phyloP scores from a whole-genome alignment of 2,113 vertebrate genomes.

The Barbus barbus region DNA sequence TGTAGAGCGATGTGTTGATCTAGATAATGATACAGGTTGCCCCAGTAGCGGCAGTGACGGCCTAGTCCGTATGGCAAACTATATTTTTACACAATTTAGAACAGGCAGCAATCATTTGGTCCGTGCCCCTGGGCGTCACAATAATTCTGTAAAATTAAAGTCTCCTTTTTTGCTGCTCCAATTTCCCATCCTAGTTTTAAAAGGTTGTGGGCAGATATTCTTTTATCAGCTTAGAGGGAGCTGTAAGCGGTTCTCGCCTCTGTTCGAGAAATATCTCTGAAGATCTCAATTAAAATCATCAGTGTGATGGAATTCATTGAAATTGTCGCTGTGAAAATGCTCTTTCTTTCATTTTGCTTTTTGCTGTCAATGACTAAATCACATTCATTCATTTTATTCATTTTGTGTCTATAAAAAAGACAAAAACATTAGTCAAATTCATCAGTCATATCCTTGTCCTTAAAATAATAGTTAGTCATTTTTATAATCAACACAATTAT shows the following conservation, averaged over 20 bases:
- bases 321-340: not conserved
- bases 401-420: not conserved
- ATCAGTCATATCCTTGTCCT: not conserved
- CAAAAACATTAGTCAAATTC: too few species aligned
- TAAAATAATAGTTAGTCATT: not conserved
- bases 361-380: not conserved
- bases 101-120: conserved; percentile 63
- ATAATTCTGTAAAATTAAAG: conserved; percentile 64
- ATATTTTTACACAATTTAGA: conserved; percentile 48
- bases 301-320: conserved; percentile 4
- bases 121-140: conserved; percentile 60
- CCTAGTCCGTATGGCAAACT: conserved; percentile 37
- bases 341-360: not conserved
- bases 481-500: conserved; percentile 7
- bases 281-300: conserved; percentile 23
- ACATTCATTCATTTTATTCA: not conserved
- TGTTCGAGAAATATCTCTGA: not conserved
- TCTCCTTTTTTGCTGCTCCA: conserved; percentile 64
- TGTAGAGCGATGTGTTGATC: conserved; percentile 1
- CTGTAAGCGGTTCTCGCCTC: conserved; percentile 31
- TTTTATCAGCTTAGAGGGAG: conserved; percentile 37
- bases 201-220: conserved; percentile 44
- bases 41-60: not conserved
- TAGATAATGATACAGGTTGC: conserved; percentile 17
- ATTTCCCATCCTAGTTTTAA: conserved; percentile 67